Conservation (phyloP, 2,888 invertebrate genomes). For the Pheosia gnoma region DNA sequence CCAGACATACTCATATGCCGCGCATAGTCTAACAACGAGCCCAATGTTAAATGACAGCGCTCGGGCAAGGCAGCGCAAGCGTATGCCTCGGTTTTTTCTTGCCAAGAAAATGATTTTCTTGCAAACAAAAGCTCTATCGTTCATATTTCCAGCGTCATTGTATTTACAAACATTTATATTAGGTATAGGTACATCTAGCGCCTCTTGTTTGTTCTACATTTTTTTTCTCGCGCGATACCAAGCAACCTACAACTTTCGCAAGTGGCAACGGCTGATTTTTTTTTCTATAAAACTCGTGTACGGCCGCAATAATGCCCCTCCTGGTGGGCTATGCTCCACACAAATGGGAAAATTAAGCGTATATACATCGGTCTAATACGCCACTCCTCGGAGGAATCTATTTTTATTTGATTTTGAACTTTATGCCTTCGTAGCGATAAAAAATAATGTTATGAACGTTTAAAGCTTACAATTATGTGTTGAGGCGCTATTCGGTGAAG, state of each 20-base stretch:
- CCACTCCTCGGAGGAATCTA: slow-evolving; percentile 31
- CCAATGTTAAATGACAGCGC: no score
- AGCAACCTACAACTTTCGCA: slow-evolving; percentile 40
- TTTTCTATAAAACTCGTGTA: slow-evolving; percentile 58
- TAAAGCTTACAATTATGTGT: slow-evolving; percentile 33
- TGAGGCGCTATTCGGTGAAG: slow-evolving; percentile 24
- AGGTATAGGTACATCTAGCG: slow-evolving; percentile 19
- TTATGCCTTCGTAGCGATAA: slow-evolving; percentile 36
- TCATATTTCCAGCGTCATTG: no score
- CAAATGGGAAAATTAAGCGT: slow-evolving; percentile 58
- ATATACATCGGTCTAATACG: slow-evolving; percentile 41
- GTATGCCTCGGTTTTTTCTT: no score
- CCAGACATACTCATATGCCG: no score
- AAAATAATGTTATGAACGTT: slow-evolving; percentile 41
- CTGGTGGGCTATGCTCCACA: slow-evolving; percentile 50
- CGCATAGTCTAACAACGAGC: no score
- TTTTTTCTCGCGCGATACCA: slow-evolving; percentile 47
- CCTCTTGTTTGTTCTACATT: slow-evolving; percentile 49
- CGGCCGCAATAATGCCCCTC: slow-evolving; percentile 48
- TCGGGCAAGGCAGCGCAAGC: no score
- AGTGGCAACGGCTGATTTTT: slow-evolving; percentile 63
- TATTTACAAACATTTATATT: no score
- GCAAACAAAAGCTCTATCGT: no score
- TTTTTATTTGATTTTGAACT: slow-evolving; percentile 46
- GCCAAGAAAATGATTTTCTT: no score